phyloP scores from a whole-genome alignment of 2,797 vertebrate species.

The Esox masquinongy region DNA sequence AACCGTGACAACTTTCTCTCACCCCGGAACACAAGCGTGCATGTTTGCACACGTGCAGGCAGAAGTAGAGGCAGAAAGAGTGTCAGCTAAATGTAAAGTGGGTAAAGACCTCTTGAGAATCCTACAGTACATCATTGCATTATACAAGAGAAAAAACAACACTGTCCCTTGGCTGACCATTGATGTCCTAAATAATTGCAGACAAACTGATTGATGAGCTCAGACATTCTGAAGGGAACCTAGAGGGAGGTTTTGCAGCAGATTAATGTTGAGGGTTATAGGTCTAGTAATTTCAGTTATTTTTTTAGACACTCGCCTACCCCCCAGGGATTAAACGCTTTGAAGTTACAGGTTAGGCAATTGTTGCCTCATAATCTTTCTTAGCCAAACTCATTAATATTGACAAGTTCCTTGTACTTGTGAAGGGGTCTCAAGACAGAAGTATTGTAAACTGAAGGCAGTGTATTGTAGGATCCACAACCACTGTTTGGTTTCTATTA shows the following conservation, averaged over 20 bases:
- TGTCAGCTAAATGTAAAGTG: neutral
- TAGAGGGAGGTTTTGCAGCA: neutral
- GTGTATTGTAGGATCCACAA: neutral
- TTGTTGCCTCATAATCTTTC: neutral
- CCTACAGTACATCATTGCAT: constrained; percentile 9
- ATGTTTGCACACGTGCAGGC: neutral
- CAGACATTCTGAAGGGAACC: neutral
- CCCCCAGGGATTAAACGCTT: neutral
- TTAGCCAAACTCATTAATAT: neutral
- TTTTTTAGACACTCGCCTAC: neutral
- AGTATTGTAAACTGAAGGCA: neutral
- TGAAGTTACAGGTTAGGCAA: neutral
- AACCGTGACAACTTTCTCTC: neutral
- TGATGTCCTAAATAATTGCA: neutral
- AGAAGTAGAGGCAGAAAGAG: neutral
- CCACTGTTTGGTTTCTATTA: neutral
- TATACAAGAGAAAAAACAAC: constrained; percentile 6
- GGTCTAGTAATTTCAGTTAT: neutral
- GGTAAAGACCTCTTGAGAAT: neutral
- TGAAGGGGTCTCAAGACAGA: neutral
- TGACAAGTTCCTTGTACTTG: neutral
- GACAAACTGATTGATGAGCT: no score
- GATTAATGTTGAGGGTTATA: neutral
- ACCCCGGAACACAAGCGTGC: no score
- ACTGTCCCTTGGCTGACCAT: constrained; percentile 4